A percentile compares a stretch with the other conserved stretches of the same genome.
Conservation (phyloP, 2,888 invertebrate species). For the Thymelicus lineola region DNA sequence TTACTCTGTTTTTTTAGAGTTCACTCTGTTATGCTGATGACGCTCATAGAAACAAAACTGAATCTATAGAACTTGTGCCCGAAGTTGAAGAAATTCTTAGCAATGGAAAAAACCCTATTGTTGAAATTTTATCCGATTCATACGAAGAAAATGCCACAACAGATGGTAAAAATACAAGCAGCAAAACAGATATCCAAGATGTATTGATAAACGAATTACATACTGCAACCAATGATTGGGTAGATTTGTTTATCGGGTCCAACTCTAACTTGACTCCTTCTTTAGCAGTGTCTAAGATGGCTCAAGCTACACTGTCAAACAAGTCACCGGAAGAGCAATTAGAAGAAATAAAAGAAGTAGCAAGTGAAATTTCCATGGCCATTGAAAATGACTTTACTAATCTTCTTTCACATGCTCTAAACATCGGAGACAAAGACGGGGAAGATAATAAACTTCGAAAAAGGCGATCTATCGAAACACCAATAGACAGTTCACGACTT, state of each 20-base stretch:
- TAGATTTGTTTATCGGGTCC: constrained; percentile 59
- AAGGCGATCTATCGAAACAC: constrained; percentile 67
- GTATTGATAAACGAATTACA: constrained; percentile 52
- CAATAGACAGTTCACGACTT: constrained; percentile 70
- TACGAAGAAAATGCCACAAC: constrained; percentile 11
- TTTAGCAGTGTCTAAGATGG: constrained; percentile 67
- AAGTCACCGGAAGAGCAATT: constrained; percentile 72
- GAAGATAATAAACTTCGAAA: constrained; percentile 58
- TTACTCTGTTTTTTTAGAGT: constrained; percentile 54
- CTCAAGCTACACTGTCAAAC: constrained; percentile 60
- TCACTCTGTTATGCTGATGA: constrained; percentile 54
- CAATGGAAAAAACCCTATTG: constrained; percentile 5
- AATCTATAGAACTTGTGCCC: constrained; percentile 39
- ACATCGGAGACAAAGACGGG: constrained; percentile 50
- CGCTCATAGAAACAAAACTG: constrained; percentile 48
- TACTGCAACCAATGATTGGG: constrained; percentile 60
- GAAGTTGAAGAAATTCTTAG: constrained; percentile 46
- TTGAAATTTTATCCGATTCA: not conserved
- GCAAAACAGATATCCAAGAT: constrained; percentile 32
- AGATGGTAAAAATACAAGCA: constrained; percentile 47
- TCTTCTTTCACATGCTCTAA: constrained; percentile 63
- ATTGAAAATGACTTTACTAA: constrained; percentile 71
- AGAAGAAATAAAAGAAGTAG: constrained; percentile 69
- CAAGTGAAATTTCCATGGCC: constrained; percentile 62
- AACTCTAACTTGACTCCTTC: constrained; percentile 55